Evolutionary conservation across 2,113 vertebrate species (phyloP), one percentile per base, ranked within the genome.

Genomic region (Aphelocoma coerulescens): DNA sequence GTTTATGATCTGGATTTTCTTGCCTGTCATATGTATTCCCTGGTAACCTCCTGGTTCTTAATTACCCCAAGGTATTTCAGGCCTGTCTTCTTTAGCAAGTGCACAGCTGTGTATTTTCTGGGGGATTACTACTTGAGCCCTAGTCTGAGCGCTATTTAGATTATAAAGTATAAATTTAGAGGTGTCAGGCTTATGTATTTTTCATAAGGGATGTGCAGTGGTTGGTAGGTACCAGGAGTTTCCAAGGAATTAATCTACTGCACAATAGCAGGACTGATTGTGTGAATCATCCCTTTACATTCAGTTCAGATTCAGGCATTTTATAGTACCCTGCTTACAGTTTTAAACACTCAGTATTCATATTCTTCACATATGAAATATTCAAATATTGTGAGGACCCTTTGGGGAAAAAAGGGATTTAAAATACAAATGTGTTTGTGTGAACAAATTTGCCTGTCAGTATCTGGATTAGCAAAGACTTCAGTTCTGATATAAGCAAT

Each of bases 1-100:
- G 19, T 44, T 59, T 75, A 24, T 71, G 67, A 28, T 69, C 46
- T 77, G 51, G 35, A 35, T 89, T 94, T 92, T 73, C 72, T 81
- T 81, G n/a, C 33, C 78, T 87, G 62, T 75, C 39, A 21, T 52
- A 17, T 43, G 14, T 32, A n/a, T 74, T 77, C 27, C 11, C 26
- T 84, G 49, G 35, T 78, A 86, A 72, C 52, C 58, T 37, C 18
- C 44, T 75, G 78, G 2, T 24, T 85, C 85, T 88, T 95, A 66
- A 90, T 80, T 94, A 95, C 88, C 88, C 91, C 63, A 44, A 89
- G 86, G 91, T 46, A 79, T 95, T 93, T 39, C 67, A 90, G 51
- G 19, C 68, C 58, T 71, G 7, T 79, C 39, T 85, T 83, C 61
- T 73, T 84, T n/a, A 94, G 65, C 41, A 77, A 88, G 66, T 44